Percentiles rank a stretch among this genome's conserved stretches.
Evolutionary conservation across 2,797 vertebrate genomes (phyloP).

Genomic region (Strix occidentalis): DNA sequence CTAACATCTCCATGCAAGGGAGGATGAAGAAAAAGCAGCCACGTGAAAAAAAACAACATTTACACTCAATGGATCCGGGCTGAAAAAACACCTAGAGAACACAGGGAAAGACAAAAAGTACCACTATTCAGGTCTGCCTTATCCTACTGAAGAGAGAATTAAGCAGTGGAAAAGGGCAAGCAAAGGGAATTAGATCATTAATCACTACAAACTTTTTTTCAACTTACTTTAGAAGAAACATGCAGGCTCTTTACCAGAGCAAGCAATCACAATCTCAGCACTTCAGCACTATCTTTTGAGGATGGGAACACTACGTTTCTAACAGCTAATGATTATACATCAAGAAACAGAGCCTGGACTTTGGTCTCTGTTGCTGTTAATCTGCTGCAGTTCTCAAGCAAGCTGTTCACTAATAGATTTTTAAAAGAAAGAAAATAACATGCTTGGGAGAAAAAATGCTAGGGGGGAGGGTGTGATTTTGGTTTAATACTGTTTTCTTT

Average conservation of each 20-base stretch:
- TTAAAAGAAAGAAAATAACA: neutral
- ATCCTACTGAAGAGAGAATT: neutral
- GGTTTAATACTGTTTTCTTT: neutral
- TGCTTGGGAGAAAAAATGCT: neutral
- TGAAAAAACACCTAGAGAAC: neutral
- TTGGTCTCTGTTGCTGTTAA: conserved; percentile 8
- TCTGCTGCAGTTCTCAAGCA: conserved; percentile 9
- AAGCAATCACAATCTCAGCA: neutral
- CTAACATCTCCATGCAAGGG: neutral
- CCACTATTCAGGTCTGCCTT: neutral
- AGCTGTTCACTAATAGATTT: neutral
- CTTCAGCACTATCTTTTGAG: conserved; percentile 4
- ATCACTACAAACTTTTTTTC: neutral
- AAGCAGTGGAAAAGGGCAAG: neutral
- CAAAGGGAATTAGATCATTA: neutral
- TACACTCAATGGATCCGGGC: neutral
- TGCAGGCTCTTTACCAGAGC: neutral
- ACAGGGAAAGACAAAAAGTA: neutral
- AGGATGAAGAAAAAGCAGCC: neutral
- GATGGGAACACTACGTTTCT: neutral
- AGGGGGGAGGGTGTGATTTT: fast-evolving
- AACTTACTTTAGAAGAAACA: neutral
- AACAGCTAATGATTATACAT: conserved; percentile 67
- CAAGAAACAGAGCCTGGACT: conserved; percentile 44
- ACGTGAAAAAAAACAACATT: neutral